phyloP scores from a whole-genome alignment of 1,140 invertebrate genomes.

The Drosophila neocordata region DNA sequence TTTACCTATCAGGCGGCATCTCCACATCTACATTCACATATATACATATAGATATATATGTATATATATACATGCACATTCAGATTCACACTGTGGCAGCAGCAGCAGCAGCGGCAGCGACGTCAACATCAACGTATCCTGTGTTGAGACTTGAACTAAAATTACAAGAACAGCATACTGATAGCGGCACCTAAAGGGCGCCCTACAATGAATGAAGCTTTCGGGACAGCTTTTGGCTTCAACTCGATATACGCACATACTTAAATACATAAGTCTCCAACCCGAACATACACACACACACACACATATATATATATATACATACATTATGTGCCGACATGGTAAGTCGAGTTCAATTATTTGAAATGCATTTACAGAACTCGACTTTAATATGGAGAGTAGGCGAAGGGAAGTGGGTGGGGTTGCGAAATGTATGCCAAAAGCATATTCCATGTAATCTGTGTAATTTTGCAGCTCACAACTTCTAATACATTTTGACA shows the following conservation, averaged over 20 bases:
- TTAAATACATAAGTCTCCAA: slow-evolving; percentile 20
- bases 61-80: not conserved
- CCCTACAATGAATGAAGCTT: slow-evolving; percentile 22
- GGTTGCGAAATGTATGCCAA: slow-evolving; percentile 43
- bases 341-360: slow-evolving; percentile 29
- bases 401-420: not conserved
- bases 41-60: not conserved
- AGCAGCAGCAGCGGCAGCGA: not conserved
- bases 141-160: slow-evolving; percentile 54
- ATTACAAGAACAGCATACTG: slow-evolving; percentile 29
- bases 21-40: not conserved
- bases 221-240: slow-evolving; percentile 29
- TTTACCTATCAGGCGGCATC: slow-evolving; percentile 36
- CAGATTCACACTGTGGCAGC: not conserved
- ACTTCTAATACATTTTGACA: slow-evolving; percentile 17
- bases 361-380: slow-evolving; percentile 50
- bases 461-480: slow-evolving; percentile 40
- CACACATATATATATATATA: not conserved
- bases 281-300: not conserved
- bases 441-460: slow-evolving; percentile 49
- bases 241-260: slow-evolving; percentile 31
- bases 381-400: slow-evolving; percentile 17
- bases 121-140: slow-evolving; percentile 58
- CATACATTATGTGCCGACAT: too few species aligned
- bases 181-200: slow-evolving; percentile 29